phyloP scores from a whole-genome alignment of 2,113 vertebrate species.

The Ochotona princeps region DNA sequence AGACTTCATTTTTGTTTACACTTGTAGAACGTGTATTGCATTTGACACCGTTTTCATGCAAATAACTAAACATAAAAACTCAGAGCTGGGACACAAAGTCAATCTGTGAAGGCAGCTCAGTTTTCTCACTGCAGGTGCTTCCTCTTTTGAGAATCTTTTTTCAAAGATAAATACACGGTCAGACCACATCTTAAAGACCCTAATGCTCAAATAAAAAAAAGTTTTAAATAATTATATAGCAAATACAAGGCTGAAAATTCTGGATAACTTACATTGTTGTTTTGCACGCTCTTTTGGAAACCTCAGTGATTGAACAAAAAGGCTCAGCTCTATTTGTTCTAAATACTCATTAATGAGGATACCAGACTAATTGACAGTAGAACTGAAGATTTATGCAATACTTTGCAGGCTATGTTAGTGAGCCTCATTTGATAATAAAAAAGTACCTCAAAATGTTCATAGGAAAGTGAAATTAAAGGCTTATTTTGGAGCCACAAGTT shows the following conservation, averaged over 20 bases:
- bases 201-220: background rate
- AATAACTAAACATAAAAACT: conserved; percentile 53
- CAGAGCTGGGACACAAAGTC: conserved; percentile 30
- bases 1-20: conserved; percentile 75
- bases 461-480: no score
- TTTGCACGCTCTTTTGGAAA: background rate
- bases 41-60: conserved; percentile 53
- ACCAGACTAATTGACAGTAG: background rate
- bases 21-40: conserved; percentile 49
- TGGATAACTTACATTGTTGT: background rate
- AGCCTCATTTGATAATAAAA: background rate
- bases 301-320: background rate
- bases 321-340: background rate
- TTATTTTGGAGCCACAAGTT: no score
- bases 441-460: no score
- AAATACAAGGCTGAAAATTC: background rate
- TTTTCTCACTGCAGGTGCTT: conserved; percentile 7
- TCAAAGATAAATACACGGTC: background rate
- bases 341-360: background rate
- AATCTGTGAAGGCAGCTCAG: background rate
- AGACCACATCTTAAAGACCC: background rate
- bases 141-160: conserved; percentile 26
- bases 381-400: background rate
- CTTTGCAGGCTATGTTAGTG: background rate
- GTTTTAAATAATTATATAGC: background rate